Conservation (phyloP, 2,113 vertebrate genomes). For the Beaufortia kweichowensis region DNA sequence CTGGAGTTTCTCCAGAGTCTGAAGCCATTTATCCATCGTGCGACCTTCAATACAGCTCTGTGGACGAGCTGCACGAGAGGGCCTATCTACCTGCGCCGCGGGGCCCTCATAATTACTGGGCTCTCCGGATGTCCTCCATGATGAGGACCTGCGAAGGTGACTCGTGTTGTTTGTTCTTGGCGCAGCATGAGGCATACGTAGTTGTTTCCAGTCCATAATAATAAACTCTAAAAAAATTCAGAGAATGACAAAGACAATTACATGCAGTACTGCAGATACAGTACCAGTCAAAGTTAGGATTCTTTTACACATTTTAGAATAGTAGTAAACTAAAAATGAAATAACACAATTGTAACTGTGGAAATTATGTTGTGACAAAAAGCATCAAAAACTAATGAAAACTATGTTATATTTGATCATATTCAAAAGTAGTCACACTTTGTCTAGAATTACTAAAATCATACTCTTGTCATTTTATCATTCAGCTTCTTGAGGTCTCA, state of each 20-base stretch:
- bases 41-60: conserved; percentile 69
- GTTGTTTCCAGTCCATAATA: conserved; percentile 58
- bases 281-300: too few relatives aligned
- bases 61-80: conserved; percentile 38
- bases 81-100: conserved; percentile 46
- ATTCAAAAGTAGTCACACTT: too few relatives aligned
- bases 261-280: too few relatives aligned
- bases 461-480: too few relatives aligned
- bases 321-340: too few relatives aligned
- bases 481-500: too few relatives aligned
- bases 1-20: conserved; percentile 61
- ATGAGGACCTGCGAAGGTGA: conserved; percentile 53
- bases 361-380: too few relatives aligned
- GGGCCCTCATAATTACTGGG: conserved; percentile 62
- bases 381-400: too few relatives aligned
- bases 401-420: too few relatives aligned
- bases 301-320: too few relatives aligned
- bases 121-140: conserved; percentile 69
- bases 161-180: conserved; percentile 61
- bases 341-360: too few relatives aligned
- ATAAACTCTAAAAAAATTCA: conserved; percentile 50
- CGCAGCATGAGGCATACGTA: conserved; percentile 58
- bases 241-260: conserved; percentile 37
- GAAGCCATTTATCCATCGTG: conserved; percentile 68
- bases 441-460: too few relatives aligned